Base-by-base conservation (phyloP, 2,888 invertebrate species). In the Sacculina carcini region DNA sequence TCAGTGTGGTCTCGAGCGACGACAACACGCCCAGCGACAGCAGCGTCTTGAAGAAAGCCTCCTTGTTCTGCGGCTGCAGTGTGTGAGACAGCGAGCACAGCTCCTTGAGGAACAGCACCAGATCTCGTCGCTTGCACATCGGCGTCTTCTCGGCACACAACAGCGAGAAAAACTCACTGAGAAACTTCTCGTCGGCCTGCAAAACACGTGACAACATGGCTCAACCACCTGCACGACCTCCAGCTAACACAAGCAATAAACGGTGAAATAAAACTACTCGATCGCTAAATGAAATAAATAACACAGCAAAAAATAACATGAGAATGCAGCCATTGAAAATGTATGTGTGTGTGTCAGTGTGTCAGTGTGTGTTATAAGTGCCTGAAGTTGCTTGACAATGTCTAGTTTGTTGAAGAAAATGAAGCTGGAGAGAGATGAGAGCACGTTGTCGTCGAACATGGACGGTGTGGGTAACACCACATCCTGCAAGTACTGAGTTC, bases 351-450 rank as follows among this genome's bases (percentile, higher is more conserved):
- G 1, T 9, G 5, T 47, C 9, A 26, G 21, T 12, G n/a, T 5
- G 26, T 12, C 23, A 19, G 5, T 52, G 14, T 40, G 6, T 47
- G 14, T 14, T 3, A 49, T n/a, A n/a, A n/a, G n/a, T n/a, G 23
- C 74, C 68, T 73, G 72, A 66, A 98, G 84, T 63, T 90, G 75
- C 59, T 85, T 89, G 59, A 98, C 94, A 69, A 98, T 99, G 73
- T 98, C 96, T 65, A 94, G 87, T 72, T 99, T 96, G 71, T 94
- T 96, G 71, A 98, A 98, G 74, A 92, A 98, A 69, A 99, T 87
- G 73, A 96, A 96, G 73, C 92, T 94, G 65, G 85, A 87, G 62
- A 99, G 72, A 55, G 92, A 89, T 62, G 90, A 92, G 58, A 98
- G 74, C 77, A 96, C 79, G 67, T 96, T 98, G 67, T 99, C 99